phyloP scores from a whole-genome alignment of 2,797 vertebrate species.

The Lutra lutra region DNA sequence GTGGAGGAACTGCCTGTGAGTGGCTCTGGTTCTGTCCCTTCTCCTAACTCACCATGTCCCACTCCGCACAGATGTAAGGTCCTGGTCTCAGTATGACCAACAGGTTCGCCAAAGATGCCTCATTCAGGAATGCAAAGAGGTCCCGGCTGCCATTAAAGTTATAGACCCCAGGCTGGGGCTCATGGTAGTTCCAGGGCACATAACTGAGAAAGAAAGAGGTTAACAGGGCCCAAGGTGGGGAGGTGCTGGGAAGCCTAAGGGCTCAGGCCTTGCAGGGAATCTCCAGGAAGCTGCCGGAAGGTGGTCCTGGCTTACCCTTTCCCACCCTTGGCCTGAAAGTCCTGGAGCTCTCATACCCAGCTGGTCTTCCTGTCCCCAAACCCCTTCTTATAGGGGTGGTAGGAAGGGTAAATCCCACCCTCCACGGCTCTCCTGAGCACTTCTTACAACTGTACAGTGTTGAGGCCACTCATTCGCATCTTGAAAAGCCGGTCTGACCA shows the following conservation, averaged over 20 bases:
- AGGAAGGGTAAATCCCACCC: constrained; percentile 9
- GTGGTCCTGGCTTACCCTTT: neutral
- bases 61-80: constrained; percentile 99
- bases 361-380: neutral
- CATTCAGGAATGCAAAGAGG: constrained; percentile 92
- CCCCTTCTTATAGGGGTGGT: neutral
- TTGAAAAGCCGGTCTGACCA: constrained; percentile 96
- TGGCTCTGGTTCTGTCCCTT: neutral
- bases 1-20: neutral
- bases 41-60: constrained; percentile 95
- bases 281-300: neutral
- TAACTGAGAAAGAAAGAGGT: constrained; percentile 88
- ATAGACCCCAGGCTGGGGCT: constrained; percentile 89
- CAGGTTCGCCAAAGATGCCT: constrained; percentile 92
- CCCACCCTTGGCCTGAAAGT: neutral
- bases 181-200: constrained; percentile 98
- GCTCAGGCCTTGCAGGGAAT: neutral
- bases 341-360: neutral
- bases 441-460: constrained; percentile 93
- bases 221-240: constrained; percentile 35
- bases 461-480: constrained; percentile 97
- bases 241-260: neutral
- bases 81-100: constrained; percentile 97
- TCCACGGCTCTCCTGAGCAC: neutral
- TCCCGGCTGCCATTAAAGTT: constrained; percentile 92